Evolutionary conservation across 2,888 invertebrate species (phyloP).

Genomic region (Thera britannica): DNA sequence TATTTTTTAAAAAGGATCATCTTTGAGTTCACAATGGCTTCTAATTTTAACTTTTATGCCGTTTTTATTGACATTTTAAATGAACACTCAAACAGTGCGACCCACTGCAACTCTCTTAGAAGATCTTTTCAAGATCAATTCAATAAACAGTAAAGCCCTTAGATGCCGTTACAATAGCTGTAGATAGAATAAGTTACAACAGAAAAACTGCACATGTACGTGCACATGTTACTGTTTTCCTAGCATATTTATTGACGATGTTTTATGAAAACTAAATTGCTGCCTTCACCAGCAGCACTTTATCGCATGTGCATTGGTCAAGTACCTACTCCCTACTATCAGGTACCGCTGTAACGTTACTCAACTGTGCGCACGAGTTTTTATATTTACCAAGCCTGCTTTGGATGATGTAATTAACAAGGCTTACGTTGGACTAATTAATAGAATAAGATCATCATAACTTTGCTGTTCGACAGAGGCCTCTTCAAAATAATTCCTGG

Average conservation of each 20-base stretch:
- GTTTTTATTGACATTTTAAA: too few species aligned
- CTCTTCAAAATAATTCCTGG: too few species aligned
- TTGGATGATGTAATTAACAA: conserved; percentile 22
- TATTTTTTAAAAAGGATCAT: too few species aligned
- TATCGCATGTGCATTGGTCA: conserved; percentile 19
- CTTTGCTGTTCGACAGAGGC: not conserved
- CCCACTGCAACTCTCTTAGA: not conserved
- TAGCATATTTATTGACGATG: conserved; percentile 20
- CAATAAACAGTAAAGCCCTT: conserved; percentile 6
- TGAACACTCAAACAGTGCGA: too few species aligned
- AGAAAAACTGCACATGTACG: conserved; percentile 14
- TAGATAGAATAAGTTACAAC: conserved; percentile 5
- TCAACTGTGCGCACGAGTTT: conserved; percentile 28
- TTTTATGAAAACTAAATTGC: conserved; percentile 28
- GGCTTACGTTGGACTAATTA: conserved; percentile 12
- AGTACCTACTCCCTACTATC: not conserved
- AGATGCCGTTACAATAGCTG: conserved; percentile 15
- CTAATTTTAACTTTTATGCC: too few species aligned
- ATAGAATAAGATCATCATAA: not conserved
- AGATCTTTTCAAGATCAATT: not conserved
- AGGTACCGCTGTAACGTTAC: conserved; percentile 27
- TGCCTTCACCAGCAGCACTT: conserved; percentile 24
- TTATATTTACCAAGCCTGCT: conserved; percentile 34
- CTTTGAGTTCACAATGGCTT: too few species aligned
- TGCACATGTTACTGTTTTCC: conserved; percentile 16